Evolutionary conservation across 2,113 vertebrate species (phyloP).

Genomic region (Plestiodon gilberti): DNA sequence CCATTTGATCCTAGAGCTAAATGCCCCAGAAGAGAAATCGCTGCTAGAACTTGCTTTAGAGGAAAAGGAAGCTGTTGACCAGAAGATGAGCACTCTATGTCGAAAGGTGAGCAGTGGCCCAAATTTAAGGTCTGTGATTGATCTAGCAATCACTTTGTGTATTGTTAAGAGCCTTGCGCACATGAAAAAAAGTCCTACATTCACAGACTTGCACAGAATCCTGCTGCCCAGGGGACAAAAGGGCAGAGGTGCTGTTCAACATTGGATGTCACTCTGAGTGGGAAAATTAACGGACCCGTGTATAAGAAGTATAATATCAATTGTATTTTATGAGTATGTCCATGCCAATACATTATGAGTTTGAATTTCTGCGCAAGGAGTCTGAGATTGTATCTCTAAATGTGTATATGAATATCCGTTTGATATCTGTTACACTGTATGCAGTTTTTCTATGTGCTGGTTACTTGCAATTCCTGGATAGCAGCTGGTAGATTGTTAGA

Average conservation of each 20-base stretch:
- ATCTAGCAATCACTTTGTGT: neutral
- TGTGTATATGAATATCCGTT: neutral
- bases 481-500: neutral
- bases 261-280: neutral
- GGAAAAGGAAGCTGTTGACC: slow-evolving; percentile 80
- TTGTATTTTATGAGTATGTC: neutral
- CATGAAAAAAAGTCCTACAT: neutral
- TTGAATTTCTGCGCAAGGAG: neutral
- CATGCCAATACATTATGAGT: neutral
- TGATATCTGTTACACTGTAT: neutral
- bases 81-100: slow-evolving; percentile 74
- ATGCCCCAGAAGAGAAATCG: slow-evolving; percentile 80
- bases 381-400: neutral
- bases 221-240: neutral
- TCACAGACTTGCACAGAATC: neutral
- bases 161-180: too few relatives aligned
- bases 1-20: slow-evolving; percentile 68
- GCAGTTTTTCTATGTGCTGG: neutral
- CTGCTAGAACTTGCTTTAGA: slow-evolving; percentile 84
- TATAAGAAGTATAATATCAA: neutral
- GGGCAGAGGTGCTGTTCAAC: neutral
- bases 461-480: neutral
- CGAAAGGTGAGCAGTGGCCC: slow-evolving; percentile 77
- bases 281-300: neutral
- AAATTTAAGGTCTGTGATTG: neutral